Evolutionary conservation across 2,888 invertebrate genomes (phyloP).

Genomic region (Mesorhabditis spiculigera): DNA sequence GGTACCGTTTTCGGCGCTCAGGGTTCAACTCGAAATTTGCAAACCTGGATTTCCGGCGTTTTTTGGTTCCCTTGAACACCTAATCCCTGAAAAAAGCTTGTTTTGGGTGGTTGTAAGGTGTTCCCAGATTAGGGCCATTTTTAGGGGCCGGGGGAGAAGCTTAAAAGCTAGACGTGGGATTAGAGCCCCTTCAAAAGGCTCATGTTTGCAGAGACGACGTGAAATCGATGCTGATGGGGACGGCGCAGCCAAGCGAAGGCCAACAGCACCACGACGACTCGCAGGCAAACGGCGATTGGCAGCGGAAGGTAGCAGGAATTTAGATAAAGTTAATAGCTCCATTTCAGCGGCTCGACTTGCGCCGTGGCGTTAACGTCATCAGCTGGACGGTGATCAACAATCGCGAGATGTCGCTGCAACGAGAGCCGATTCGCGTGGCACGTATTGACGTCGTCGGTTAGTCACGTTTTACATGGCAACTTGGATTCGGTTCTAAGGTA

Average conservation of each 20-base stretch:
- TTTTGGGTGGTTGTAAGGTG: too few species aligned
- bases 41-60: too few species aligned
- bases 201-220: conserved; percentile 20
- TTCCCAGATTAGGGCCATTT: too few species aligned
- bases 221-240: conserved; percentile 19
- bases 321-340: conserved; percentile 36
- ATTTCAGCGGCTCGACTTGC: conserved; percentile 23
- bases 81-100: not conserved
- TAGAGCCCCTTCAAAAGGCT: not conserved
- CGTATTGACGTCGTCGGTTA: conserved; percentile 48
- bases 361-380: conserved; percentile 63
- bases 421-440: conserved; percentile 48
- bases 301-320: conserved; percentile 52
- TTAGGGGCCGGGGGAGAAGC: not conserved
- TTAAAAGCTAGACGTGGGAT: not conserved
- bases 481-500: conserved; percentile 58
- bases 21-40: too few species aligned
- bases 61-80: not conserved
- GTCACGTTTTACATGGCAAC: not conserved
- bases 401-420: conserved; percentile 42
- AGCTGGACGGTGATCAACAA: conserved; percentile 65
- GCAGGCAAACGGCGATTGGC: conserved; percentile 37
- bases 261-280: conserved; percentile 19
- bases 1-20: conserved; percentile 10
- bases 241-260: conserved; percentile 15